These are phyloP conservation scores for Cavia aperea DNA, from an alignment of 2,113 vertebrate species.

Conservation along the genomic window DNA sequence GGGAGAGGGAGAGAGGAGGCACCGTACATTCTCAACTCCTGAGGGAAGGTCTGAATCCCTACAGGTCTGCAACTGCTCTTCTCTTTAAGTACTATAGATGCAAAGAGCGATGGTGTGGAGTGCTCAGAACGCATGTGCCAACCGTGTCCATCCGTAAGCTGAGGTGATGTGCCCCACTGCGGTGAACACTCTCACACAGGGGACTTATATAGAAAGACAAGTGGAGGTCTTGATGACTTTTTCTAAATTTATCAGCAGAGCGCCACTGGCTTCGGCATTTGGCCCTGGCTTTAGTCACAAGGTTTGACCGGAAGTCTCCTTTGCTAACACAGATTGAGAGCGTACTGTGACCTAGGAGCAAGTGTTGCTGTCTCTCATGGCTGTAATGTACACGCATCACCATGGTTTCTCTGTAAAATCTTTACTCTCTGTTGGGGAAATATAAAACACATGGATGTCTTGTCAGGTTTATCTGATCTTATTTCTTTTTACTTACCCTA, in stretches of 20 bases:
- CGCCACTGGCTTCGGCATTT: background rate
- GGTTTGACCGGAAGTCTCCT: too few species aligned
- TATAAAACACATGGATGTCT: background rate
- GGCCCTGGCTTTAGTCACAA: background rate
- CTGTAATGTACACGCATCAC: accelerated
- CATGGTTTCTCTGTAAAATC: background rate
- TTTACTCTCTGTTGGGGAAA: background rate
- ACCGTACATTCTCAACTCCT: background rate
- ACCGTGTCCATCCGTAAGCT: background rate
- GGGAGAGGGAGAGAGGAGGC: too few species aligned
- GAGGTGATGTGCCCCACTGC: too few species aligned
- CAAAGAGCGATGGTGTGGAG: background rate
- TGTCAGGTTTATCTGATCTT: background rate
- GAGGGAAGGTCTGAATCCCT: background rate
- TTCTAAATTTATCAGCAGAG: background rate
- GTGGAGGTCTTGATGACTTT: background rate
- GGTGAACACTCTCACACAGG: background rate
- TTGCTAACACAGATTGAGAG: background rate
- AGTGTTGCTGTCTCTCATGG: accelerated
- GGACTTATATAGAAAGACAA: background rate
- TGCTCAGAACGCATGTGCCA: background rate
- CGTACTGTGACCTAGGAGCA: background rate
- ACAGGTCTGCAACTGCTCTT: accelerated
- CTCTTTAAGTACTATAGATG: accelerated
- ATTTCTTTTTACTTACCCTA: background rate